Evolutionary conservation across 2,113 vertebrate genomes (phyloP).

Genomic region (Sylvietta virens): DNA sequence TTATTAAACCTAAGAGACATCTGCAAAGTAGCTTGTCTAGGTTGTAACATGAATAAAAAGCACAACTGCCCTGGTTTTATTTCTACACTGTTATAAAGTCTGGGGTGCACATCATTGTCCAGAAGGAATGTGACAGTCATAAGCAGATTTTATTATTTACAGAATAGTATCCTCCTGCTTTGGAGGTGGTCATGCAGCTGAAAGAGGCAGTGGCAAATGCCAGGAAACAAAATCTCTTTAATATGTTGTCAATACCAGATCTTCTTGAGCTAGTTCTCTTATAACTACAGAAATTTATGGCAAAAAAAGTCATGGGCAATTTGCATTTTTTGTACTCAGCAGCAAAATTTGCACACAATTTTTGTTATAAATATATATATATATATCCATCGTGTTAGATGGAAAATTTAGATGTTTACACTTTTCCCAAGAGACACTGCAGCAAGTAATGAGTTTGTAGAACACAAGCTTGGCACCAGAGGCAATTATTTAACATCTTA

Average conservation of each 20-base stretch:
- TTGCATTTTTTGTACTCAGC: neutral
- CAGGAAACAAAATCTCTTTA: neutral
- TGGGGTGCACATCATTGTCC: neutral
- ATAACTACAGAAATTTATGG: neutral
- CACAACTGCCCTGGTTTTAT: neutral
- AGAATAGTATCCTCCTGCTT: neutral
- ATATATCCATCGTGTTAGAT: neutral
- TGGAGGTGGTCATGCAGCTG: neutral
- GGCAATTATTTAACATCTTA: slow-evolving; percentile 1
- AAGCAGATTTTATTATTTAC: neutral
- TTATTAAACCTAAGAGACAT: neutral
- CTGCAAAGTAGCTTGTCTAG: neutral
- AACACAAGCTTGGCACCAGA: neutral
- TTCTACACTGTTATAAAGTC: neutral
- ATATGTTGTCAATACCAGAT: neutral
- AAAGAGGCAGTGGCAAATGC: neutral
- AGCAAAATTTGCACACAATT: neutral
- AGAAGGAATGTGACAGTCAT: neutral
- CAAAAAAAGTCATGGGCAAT: neutral
- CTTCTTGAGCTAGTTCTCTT: neutral
- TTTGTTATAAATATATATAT: neutral
- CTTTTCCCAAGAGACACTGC: neutral
- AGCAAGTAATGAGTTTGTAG: neutral
- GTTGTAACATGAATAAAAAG: neutral
- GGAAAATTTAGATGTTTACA: neutral